phyloP scores from a whole-genome alignment of 2,888 invertebrate species.

The Lasioglossum villosulum region DNA sequence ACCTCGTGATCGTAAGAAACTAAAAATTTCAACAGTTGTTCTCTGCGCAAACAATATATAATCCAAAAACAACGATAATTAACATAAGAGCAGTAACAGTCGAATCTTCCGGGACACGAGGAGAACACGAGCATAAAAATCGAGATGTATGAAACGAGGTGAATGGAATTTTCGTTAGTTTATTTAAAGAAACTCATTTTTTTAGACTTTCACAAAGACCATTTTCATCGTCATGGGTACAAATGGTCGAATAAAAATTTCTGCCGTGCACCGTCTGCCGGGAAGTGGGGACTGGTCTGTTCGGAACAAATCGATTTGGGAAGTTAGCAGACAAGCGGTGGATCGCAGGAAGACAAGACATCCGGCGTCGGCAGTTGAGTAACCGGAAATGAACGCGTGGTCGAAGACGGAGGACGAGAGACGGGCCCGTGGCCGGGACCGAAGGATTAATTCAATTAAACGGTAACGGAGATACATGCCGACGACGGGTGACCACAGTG shows the following conservation, averaged over 20 bases:
- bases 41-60: no score
- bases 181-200: neutral
- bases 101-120: neutral
- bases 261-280: neutral
- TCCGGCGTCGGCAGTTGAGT: neutral
- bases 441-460: constrained; percentile 71
- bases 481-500: constrained; percentile 50
- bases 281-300: neutral
- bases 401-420: neutral
- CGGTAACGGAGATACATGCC: constrained; percentile 68
- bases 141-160: neutral
- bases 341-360: neutral
- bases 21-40: no score
- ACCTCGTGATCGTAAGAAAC: no score
- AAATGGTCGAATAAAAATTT: neutral
- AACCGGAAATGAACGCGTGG: constrained; percentile 12
- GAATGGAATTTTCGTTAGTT: neutral
- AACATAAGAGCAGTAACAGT: no score
- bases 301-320: neutral
- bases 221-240: no score
- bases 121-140: neutral
- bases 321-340: neutral
- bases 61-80: no score
- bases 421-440: constrained; percentile 24
- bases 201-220: no score